Conservation (phyloP, 1,140 invertebrate genomes). For the Grapholita molesta region DNA sequence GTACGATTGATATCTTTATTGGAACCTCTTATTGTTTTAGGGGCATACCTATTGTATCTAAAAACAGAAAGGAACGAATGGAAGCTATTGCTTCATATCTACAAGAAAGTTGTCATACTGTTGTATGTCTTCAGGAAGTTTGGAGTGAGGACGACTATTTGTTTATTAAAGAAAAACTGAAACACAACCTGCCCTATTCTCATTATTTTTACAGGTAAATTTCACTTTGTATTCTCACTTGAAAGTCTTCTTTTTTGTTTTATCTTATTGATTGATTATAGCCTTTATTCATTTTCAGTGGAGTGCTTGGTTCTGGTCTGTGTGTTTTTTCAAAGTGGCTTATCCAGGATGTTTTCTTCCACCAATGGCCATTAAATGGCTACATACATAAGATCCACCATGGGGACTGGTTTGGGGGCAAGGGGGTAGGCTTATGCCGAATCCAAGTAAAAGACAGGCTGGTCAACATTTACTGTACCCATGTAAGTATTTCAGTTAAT, state of each 20-base stretch:
- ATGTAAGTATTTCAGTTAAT: slow-evolving; percentile 83
- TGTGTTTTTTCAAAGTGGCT: slow-evolving; percentile 93
- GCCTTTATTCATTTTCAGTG: slow-evolving; percentile 79
- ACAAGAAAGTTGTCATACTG: slow-evolving; percentile 85
- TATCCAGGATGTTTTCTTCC: slow-evolving; percentile 94
- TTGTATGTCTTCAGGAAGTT: slow-evolving; percentile 96
- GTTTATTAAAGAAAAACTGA: slow-evolving; percentile 81
- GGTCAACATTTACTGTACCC: slow-evolving; percentile 93
- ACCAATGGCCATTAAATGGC: slow-evolving; percentile 96
- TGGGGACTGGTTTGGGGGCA: slow-evolving; percentile 99
- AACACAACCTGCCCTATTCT: slow-evolving; percentile 85
- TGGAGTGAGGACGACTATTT: slow-evolving; percentile 91
- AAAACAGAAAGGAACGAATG: slow-evolving; percentile 86
- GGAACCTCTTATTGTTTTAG: slow-evolving; percentile 66
- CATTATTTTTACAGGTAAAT: slow-evolving; percentile 97
- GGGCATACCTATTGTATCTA: slow-evolving; percentile 90
- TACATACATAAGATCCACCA: slow-evolving; percentile 98
- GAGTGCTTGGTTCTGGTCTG: slow-evolving; percentile 93
- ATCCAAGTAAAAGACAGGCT: slow-evolving; percentile 83
- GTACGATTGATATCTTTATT: not conserved
- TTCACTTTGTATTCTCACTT: slow-evolving; percentile 6
- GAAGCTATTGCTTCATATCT: slow-evolving; percentile 89
- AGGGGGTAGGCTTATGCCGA: slow-evolving; percentile 94
- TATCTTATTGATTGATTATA: slow-evolving; percentile 15
- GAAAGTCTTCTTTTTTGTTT: too few relatives aligned